Base-by-base conservation (phyloP, 2,888 invertebrate species). In the Lepetodrilus schrolli region DNA sequence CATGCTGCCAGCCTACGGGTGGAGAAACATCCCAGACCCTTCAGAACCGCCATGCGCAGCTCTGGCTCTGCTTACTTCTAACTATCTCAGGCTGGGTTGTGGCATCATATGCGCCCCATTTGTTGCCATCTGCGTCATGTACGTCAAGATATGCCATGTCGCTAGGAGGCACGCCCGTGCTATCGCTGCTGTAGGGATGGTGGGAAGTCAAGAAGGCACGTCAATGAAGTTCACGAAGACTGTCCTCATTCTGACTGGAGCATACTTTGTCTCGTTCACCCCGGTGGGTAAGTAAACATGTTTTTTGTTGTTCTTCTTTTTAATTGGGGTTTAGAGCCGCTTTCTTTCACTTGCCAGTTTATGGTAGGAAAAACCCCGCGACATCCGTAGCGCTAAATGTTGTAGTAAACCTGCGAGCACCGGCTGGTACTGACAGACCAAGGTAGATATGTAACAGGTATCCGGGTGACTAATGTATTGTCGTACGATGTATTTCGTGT, bases 161-260 rank as follows among this genome's bases (percentile, higher is more conserved):
- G 48, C 74, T 7, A 51, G 51, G 43, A 34, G 37, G 48, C 74
- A 74, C 37, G 30, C 43, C 21, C 70, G 65, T 10, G 43, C 36
- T 2, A 74, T 74, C 20, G 43, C 36, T 5, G 47, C 26, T 8
- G 21, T 43, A 4, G 30, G 47, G 7, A 47, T 68, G 20, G 34
- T 30, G 1, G 58, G 38, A 21, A 30, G 8, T 13, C 37, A 49
- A 2, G 47, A 30, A 23, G 8, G 13, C n/a, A 48, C 34, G 2
- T 71, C 58, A 23, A 49, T 51, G 66, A 74, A 70, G 37, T 65
- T 66, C 58, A 70, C 74, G 10, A 74, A 74, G n/a, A 70, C 70
- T 4, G 65, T 74, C 4, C 10, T 38, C 23, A n/a, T 74, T 17
- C 30, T 74, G 1, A 65, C 48, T 2, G 70, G 74, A 48, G 43